Conservation (phyloP, 37 sponge, comb jelly and placozoan species). For the Halisarca cf. caerulea region DNA sequence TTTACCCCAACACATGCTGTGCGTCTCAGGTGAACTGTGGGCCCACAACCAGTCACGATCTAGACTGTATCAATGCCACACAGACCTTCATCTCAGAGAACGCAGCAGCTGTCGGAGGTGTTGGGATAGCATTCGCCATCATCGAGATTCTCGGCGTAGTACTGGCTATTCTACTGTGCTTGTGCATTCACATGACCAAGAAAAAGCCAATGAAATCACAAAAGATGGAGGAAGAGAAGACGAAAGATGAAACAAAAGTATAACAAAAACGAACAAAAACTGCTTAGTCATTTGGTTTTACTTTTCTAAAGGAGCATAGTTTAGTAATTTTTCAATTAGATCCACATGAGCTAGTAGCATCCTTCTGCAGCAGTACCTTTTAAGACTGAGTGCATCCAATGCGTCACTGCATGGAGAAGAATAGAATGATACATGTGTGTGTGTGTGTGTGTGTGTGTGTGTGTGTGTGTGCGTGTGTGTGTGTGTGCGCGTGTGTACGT, state of each 20-base stretch:
- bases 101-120: constrained; percentile 27
- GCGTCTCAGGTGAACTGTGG: constrained; percentile 8
- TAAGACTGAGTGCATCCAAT: constrained; percentile 94
- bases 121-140: constrained; percentile 28
- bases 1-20: constrained; percentile 46
- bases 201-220: neutral
- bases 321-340: constrained; percentile 97
- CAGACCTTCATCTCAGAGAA: constrained; percentile 12
- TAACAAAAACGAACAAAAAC: too few relatives aligned
- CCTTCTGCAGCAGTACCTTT: constrained; percentile 95
- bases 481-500: too few relatives aligned
- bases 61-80: constrained; percentile 25
- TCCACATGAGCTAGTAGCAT: constrained; percentile 99
- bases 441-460: neutral
- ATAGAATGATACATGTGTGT: neutral
- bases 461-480: too few relatives aligned
- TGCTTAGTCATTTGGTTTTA: too few relatives aligned
- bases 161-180: constrained; percentile 26
- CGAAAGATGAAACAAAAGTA: neutral
- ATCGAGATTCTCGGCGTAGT: constrained; percentile 17
- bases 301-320: constrained; percentile 99
- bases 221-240: neutral
- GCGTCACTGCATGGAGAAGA: constrained; percentile 73
- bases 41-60: constrained; percentile 15
- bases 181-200: constrained; percentile 21